Base-by-base conservation (phyloP, 1,140 invertebrate genomes). In the Oncopodura yosiiana region DNA sequence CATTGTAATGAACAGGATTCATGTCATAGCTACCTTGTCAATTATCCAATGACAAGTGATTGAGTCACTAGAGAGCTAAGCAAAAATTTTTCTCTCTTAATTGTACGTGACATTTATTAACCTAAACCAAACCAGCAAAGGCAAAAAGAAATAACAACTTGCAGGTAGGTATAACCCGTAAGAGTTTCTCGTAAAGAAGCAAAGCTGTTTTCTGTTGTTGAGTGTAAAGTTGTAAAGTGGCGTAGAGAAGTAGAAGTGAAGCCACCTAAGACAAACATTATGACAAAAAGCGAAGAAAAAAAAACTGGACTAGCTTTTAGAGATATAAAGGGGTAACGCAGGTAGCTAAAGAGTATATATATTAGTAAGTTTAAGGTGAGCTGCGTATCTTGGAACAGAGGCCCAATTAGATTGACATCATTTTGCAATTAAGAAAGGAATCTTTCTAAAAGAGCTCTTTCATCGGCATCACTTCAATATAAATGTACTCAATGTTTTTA, bases 391-490 rank as follows among this genome's bases (percentile, higher is more conserved):
- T 44, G 21, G 29, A 42, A 41, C 45, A 49, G 45, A 29, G 30
- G 8, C 6, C 53, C 58, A 60, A 60, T 60, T 60, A 60, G 58
- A 60, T 56, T 49, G 42, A 60, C 58, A 60, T 54, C 49, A 52
- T 60, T 60, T 60, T 52, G 58, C 58, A 60, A 60, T 60, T 60
- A 60, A 60, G 53, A 39, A 51, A 36, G 49, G 42, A 58, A 50
- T 50, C 45, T 41, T 46, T 43, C 26, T 44, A 24, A 34, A n/a
- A n/a, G n/a, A n/a, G n/a, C n/a, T n/a, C n/a, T n/a, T n/a, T 36
- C 46, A 49, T 49, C 46, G 46, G 46, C 46, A 49, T 49, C 46
- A 49, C 46, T 34, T 49, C 26, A 27, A 34, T n/a, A n/a, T n/a
- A n/a, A n/a, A n/a, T n/a, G n/a, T n/a, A n/a, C n/a, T n/a, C n/a